These are phyloP conservation scores for Drosophila paulistorum DNA, from an alignment of 1,140 invertebrate genomes.

Conservation along the genomic window DNA sequence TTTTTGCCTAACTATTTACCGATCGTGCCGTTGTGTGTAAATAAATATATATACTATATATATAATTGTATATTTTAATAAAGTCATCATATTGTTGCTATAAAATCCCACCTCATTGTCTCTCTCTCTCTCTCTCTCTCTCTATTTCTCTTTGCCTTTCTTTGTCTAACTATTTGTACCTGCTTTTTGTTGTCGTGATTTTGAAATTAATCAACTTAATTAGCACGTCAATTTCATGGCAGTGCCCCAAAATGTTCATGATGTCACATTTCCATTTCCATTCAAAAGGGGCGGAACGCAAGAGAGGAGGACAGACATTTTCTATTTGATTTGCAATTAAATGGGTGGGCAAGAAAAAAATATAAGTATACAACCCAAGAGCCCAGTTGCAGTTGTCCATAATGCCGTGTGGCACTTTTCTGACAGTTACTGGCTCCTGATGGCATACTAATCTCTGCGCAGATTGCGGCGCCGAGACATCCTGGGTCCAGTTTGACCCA, in stretches of 20 bases:
- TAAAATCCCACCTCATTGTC: background rate
- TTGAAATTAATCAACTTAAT: constrained; percentile 43
- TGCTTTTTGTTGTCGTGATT: constrained; percentile 43
- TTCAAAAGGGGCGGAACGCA: background rate
- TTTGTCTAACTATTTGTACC: constrained; percentile 19
- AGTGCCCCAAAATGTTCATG: constrained; percentile 33
- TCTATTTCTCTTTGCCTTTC: constrained; percentile 28
- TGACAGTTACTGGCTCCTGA: constrained; percentile 30
- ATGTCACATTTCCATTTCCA: constrained; percentile 38
- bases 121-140: background rate
- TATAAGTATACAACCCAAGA: constrained; percentile 59
- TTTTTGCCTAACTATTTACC: constrained; percentile 54
- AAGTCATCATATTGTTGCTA: constrained; percentile 21
- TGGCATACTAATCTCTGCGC: constrained; percentile 40
- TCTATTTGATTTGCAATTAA: constrained; percentile 54
- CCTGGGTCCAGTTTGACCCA: constrained; percentile 56
- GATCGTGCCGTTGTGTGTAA: constrained; percentile 38
- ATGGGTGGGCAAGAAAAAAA: constrained; percentile 33
- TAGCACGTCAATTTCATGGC: constrained; percentile 54
- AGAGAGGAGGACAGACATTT: constrained; percentile 4
- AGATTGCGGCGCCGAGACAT: constrained; percentile 48
- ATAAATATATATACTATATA: background rate
- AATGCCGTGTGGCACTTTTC: too few species aligned
- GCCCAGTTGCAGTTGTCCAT: constrained; percentile 3
- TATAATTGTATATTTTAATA: constrained; percentile 33